These are phyloP conservation scores for Cygnus buccinator DNA, from an alignment of 2,113 vertebrate genomes.

Conservation along the genomic window DNA sequence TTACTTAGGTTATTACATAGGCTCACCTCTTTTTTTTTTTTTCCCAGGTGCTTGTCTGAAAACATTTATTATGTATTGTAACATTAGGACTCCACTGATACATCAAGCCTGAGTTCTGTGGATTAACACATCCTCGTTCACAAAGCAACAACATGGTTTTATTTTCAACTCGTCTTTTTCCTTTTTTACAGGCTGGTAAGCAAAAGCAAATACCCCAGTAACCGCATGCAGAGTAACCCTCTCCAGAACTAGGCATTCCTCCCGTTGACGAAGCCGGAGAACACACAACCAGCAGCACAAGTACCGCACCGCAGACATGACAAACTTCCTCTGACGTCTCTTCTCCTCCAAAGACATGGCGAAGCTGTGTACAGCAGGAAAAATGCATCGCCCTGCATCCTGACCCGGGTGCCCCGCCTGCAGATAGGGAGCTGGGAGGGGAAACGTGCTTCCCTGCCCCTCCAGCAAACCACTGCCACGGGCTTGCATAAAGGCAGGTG, in stretches of 20 bases:
- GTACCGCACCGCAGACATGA: background rate
- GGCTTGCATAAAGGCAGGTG: too few relatives aligned
- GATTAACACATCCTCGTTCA: background rate
- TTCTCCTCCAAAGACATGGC: background rate
- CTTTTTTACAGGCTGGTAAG: background rate
- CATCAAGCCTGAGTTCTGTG: background rate
- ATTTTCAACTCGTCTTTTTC: background rate
- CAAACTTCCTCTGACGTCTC: background rate
- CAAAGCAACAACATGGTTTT: background rate
- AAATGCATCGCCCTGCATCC: fast-evolving
- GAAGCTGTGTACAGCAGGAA: background rate
- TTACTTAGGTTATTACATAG: background rate
- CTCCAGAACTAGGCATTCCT: conserved; percentile 1
- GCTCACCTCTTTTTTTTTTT: background rate
- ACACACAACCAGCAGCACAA: conserved; percentile 13
- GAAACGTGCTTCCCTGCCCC: too few relatives aligned
- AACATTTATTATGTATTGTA: background rate
- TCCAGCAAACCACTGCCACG: too few relatives aligned
- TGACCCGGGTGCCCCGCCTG: background rate
- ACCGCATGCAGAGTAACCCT: background rate
- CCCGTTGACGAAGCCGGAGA: conserved; percentile 5
- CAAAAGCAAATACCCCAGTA: background rate
- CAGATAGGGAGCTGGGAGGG: background rate
- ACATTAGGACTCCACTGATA: background rate
- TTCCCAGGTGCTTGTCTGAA: background rate